Conservation (phyloP, 2,113 vertebrate genomes). For the Hyaena hyaena region DNA sequence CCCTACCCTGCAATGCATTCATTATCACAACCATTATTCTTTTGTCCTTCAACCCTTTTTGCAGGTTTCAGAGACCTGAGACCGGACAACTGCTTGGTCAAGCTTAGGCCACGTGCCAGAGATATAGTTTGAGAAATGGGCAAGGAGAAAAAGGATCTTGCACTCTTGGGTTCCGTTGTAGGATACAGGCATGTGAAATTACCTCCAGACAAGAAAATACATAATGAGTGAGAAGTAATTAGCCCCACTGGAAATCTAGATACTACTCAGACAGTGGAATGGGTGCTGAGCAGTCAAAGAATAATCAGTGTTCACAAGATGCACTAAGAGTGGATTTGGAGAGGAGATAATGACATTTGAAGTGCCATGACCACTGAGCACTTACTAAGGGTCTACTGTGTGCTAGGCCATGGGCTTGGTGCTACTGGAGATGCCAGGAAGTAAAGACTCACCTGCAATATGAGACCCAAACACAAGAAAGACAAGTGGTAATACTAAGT, state of each 20-base stretch:
- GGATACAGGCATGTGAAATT: background rate
- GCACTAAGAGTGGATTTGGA: background rate
- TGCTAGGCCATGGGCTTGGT: background rate
- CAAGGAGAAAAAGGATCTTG: background rate
- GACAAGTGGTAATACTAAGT: background rate
- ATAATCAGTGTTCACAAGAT: background rate
- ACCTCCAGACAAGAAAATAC: background rate
- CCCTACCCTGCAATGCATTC: background rate
- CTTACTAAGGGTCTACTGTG: background rate
- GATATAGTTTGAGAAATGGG: background rate
- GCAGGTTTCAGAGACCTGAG: background rate
- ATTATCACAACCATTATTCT: background rate
- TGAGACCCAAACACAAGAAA: background rate
- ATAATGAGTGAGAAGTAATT: background rate
- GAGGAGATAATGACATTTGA: background rate
- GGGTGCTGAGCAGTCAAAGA: background rate
- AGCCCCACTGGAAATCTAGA: background rate
- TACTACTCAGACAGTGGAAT: background rate
- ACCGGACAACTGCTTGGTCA: background rate
- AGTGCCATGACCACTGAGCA: background rate
- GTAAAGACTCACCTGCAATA: background rate
- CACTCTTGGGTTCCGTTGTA: background rate
- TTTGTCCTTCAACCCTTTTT: background rate
- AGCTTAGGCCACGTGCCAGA: background rate
- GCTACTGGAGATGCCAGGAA: background rate